Percentiles rank a stretch among this genome's conserved stretches.
Conservation (phyloP, 2,113 vertebrate genomes). For the Patagioenas fasciata region DNA sequence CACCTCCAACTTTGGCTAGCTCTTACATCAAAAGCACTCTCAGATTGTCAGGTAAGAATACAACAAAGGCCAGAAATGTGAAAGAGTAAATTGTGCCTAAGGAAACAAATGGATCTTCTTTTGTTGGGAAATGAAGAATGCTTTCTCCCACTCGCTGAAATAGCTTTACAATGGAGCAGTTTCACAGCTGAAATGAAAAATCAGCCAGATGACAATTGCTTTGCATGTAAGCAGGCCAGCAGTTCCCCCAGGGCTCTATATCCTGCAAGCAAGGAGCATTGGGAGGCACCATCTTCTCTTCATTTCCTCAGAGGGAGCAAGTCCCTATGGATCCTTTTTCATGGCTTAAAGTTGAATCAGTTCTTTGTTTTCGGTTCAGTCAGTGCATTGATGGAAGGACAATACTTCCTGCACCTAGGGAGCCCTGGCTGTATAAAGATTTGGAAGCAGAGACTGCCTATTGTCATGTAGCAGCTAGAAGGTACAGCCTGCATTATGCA, state of each 20-base stretch:
- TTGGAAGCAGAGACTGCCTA: conserved; percentile 4
- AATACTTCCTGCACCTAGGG: conserved; percentile 6
- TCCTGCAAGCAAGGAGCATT: not conserved
- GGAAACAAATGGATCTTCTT: conserved; percentile 39
- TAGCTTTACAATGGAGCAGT: conserved; percentile 29
- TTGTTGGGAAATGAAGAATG: conserved; percentile 15
- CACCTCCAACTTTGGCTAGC: not conserved
- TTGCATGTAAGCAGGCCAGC: not conserved
- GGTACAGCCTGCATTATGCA: not conserved
- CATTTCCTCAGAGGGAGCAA: not conserved
- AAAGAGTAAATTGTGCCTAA: conserved; percentile 32
- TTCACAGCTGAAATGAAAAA: conserved; percentile 48
- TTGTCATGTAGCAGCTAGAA: not conserved
- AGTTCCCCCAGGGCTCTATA: not conserved
- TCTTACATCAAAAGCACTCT: conserved; percentile 38
- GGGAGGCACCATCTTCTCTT: not conserved
- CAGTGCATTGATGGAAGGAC: not conserved
- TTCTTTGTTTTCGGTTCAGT: conserved; percentile 27
- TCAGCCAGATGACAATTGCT: conserved; percentile 25
- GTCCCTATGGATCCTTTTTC: not conserved
- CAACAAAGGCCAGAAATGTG: conserved; percentile 7
- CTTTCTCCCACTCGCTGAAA: not conserved
- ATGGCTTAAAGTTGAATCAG: conserved; percentile 20
- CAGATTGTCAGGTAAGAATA: conserved; percentile 17
- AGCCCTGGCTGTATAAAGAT: conserved; percentile 15